These are phyloP conservation scores for Romanomermis culicivorax DNA, from an alignment of 2,888 invertebrate species.

Conservation along the genomic window DNA sequence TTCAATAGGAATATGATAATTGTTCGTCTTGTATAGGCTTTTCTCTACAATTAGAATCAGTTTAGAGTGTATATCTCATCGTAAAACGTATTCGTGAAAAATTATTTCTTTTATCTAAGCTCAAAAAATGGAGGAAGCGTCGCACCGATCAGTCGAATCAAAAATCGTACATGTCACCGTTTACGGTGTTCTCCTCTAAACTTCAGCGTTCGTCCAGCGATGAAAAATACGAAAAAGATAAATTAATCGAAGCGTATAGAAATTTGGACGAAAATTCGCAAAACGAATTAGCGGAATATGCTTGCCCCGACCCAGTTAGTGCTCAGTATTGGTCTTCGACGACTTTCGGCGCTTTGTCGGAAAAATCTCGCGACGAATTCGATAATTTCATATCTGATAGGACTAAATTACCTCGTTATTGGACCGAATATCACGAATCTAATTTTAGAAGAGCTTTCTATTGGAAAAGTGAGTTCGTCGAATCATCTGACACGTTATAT, in stretches of 20 bases:
- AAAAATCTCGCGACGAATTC: slow-evolving; percentile 46
- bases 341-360: slow-evolving; percentile 60
- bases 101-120: no score
- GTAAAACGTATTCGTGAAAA: no score
- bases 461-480: slow-evolving; percentile 29
- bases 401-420: not conserved
- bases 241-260: not conserved
- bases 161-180: not conserved
- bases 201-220: not conserved
- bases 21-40: no score
- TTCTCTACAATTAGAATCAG: no score
- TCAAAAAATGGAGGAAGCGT: no score
- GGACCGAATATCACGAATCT: slow-evolving; percentile 2
- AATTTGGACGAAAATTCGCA: not conserved
- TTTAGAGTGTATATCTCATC: no score
- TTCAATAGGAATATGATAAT: no score
- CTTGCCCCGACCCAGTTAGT: not conserved
- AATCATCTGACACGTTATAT: not conserved
- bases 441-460: slow-evolving; percentile 18
- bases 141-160: no score
- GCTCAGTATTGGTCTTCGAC: slow-evolving; percentile 43
- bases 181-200: not conserved
- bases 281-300: not conserved
- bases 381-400: slow-evolving; percentile 17
- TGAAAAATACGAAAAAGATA: not conserved